Conservation (phyloP, 1,140 invertebrate genomes). For the Brachionus asplanchnoidis region DNA sequence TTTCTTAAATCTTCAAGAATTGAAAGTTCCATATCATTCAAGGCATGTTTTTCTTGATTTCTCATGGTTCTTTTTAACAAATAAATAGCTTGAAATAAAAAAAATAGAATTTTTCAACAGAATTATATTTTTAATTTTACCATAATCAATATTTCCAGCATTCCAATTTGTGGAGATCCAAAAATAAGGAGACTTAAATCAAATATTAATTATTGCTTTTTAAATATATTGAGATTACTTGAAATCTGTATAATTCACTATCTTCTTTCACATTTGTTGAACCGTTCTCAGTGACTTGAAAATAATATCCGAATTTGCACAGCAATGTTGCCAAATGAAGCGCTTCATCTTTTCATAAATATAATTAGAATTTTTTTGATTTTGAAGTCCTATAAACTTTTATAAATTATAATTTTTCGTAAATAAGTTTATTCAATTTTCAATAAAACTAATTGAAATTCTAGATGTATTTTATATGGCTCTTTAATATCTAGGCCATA, state of each 20-base stretch:
- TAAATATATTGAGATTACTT: background rate
- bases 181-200: constrained; percentile 32
- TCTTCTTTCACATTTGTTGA: background rate
- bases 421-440: no score
- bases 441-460: no score
- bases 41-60: constrained; percentile 29
- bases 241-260: constrained; percentile 37
- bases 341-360: background rate
- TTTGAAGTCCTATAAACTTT: no score
- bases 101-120: background rate
- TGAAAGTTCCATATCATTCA: constrained; percentile 16
- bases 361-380: background rate
- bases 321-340: constrained; percentile 32
- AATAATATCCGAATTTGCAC: constrained; percentile 35
- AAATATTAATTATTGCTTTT: background rate
- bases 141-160: constrained; percentile 18
- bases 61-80: constrained; percentile 37
- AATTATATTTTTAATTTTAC: background rate
- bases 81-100: constrained; percentile 26
- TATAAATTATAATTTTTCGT: no score
- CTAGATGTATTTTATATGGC: no score
- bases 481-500: no score
- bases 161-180: constrained; percentile 41
- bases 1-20: constrained; percentile 34
- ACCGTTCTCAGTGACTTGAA: constrained; percentile 23